phyloP scores from a whole-genome alignment of 2,797 vertebrate species.

The Coilia nasus region DNA sequence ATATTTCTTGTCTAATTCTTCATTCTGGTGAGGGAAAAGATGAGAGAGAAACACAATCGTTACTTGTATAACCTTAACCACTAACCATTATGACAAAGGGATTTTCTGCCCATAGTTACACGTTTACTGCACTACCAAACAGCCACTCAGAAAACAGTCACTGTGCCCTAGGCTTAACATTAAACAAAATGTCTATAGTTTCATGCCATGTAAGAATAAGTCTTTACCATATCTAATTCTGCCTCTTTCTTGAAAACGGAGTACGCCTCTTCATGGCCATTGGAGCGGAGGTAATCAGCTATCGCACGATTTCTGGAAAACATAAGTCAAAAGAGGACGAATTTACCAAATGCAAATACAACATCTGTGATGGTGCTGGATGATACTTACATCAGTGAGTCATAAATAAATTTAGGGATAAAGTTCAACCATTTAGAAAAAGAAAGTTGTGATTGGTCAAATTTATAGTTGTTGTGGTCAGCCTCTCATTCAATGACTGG shows the following conservation, averaged over 20 bases:
- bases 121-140: too few species aligned
- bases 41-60: constrained; percentile 32
- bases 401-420: background rate
- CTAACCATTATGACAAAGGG: background rate
- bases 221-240: constrained; percentile 94
- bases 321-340: constrained; percentile 29
- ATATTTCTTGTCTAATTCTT: constrained; percentile 99
- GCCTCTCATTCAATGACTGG: too few species aligned
- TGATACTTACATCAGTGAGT: background rate
- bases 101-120: background rate
- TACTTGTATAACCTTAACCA: background rate
- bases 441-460: too few species aligned
- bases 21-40: constrained; percentile 81
- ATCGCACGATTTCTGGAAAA: constrained; percentile 94
- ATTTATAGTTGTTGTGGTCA: too few species aligned
- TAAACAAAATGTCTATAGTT: background rate
- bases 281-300: constrained; percentile 98
- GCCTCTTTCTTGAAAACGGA: constrained; percentile 99
- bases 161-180: background rate
- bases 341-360: background rate
- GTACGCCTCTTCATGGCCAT: constrained; percentile 98
- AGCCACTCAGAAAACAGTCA: background rate
- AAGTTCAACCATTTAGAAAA: too few species aligned
- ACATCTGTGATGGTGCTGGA: background rate
- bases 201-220: background rate